Percentiles rank a stretch among this genome's conserved stretches.
Conservation (phyloP, 2,113 vertebrate genomes). For the Lagopus leucura region DNA sequence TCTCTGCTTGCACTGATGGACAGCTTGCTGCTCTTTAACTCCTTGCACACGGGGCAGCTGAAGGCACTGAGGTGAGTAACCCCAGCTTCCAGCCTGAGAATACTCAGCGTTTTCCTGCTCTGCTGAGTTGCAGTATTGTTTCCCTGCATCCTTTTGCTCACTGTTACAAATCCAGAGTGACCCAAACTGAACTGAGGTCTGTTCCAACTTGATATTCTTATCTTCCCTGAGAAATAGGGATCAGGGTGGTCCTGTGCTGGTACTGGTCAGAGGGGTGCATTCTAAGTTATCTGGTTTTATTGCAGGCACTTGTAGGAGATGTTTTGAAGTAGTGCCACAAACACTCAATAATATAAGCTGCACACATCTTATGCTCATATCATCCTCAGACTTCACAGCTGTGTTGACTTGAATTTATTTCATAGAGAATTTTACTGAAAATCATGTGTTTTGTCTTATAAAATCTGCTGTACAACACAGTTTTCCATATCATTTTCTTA, state of each 20-base stretch:
- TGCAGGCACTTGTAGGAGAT: background rate
- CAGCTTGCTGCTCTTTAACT: background rate
- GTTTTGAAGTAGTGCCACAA: background rate
- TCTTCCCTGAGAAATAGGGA: background rate
- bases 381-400: background rate
- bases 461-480: background rate
- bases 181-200: background rate
- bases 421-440: background rate
- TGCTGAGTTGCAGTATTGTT: background rate
- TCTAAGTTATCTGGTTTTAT: background rate
- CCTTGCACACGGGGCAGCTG: background rate
- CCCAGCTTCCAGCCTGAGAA: background rate
- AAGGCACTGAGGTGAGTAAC: background rate
- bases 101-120: rapidly evolving
- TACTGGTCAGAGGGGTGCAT: background rate
- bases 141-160: background rate
- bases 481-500: background rate
- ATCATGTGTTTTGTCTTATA: background rate
- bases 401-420: background rate
- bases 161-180: background rate
- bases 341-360: background rate
- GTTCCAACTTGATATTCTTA: rapidly evolving
- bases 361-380: background rate
- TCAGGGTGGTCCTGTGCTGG: background rate
- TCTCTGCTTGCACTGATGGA: background rate